phyloP scores from a whole-genome alignment of 2,888 invertebrate species.

The Hydriomena furcata region DNA sequence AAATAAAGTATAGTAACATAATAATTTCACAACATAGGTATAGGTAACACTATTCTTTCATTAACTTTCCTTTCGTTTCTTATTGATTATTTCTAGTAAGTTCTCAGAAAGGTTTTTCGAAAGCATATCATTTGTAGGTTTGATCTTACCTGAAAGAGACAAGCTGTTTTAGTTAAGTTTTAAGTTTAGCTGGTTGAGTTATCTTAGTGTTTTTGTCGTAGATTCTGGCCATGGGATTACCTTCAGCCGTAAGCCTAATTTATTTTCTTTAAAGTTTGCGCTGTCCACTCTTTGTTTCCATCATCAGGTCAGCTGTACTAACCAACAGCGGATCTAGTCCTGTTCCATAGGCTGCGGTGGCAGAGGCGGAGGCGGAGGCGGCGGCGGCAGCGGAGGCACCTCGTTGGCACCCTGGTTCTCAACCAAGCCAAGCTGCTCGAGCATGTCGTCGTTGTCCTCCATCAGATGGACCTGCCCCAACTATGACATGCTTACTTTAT shows the following conservation, averaged over 20 bases:
- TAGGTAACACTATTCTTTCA: conserved; percentile 56
- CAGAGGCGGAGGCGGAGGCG: conserved; percentile 85
- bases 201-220: too few species aligned
- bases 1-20: conserved; percentile 70
- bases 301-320: too few species aligned
- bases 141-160: conserved; percentile 34
- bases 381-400: conserved; percentile 82
- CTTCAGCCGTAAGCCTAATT: too few species aligned
- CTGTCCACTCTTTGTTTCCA: too few species aligned
- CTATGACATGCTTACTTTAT: conserved; percentile 25
- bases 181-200: too few species aligned
- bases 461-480: conserved; percentile 67
- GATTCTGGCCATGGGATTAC: too few species aligned
- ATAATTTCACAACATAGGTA: conserved; percentile 71
- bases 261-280: too few species aligned
- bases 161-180: too few species aligned
- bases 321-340: conserved; percentile 45
- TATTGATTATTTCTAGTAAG: conserved; percentile 53
- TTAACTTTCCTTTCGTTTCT: conserved; percentile 52
- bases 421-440: conserved; percentile 75
- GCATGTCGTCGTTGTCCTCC: conserved; percentile 79
- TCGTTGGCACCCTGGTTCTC: conserved; percentile 65
- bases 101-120: conserved; percentile 46
- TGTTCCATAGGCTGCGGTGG: conserved; percentile 87
- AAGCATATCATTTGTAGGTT: conserved; percentile 22